Evolutionary conservation across 2,113 vertebrate genomes (phyloP), one percentile per base, ranked within the genome.

Genomic region (Marmota flaviventris): DNA sequence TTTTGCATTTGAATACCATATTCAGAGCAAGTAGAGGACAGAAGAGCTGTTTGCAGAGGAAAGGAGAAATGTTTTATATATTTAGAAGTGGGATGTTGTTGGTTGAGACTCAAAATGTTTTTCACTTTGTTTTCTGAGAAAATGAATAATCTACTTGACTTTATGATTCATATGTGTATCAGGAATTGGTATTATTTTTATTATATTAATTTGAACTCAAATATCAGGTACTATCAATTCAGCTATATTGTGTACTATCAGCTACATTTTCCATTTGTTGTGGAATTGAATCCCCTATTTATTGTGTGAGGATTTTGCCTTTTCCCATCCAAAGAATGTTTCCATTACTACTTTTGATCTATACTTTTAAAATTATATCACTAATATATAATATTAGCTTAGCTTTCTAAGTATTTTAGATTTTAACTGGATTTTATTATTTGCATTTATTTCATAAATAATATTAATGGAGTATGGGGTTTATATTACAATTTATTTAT

Each of bases 51-150:
- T 90, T 93, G 22, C 37, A 93, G 56, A 89, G 53, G 58, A 95
- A 39, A 63, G 27, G 86, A 93, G 37, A 92, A 86, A 45, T 22
- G n/a, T 24, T 83, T 51, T 58, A 6, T 72, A 39, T 76, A 18
- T 51, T 89, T 34, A 90, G 2, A 90, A 51, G 9, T 94, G n/a
- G 48, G 32, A 63, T 83, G 9, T 61, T 22, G 8, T 90, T 34
- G 42, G 29, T 85, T 58, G 2, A 9, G 16, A 85, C 10, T 75
- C 51, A 85, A 48, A 89, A 81, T 32, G 1, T 63, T 48, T 88
- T 67, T 85, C 48, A 51, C 70, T 67, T 97, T 89, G 37, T 88
- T 78, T 58, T 83, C 27, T 78, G 77, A 96, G 56, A 92, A 91
- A 88, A 91, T 90, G 51, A 78, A 2, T 93, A 72, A 51, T 75